Evolutionary conservation across 2,113 vertebrate genomes (phyloP), one percentile per base, ranked within the genome.

Genomic region (Lycocorax pyrrhopterus): DNA sequence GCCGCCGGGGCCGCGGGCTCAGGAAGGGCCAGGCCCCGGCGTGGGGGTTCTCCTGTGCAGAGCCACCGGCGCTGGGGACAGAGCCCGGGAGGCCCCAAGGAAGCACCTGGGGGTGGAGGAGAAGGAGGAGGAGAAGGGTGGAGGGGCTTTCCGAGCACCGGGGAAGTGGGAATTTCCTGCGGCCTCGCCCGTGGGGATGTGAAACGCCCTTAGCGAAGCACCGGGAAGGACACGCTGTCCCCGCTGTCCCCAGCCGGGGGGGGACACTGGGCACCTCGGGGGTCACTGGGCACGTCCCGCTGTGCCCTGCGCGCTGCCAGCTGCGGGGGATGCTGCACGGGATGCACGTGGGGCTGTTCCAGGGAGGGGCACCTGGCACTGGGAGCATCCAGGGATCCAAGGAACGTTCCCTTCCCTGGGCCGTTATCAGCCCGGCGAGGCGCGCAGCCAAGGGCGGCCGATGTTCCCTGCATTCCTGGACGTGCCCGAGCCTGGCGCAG

Each of bases 91-190:
- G 80, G 88, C 41, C 37, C 53, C 7, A 6, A 4, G 68, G 71
- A 64, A 58, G 51, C 33, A 1, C 39, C 77, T 52, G 89, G 0
- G 4, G 56, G 9, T 7, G 84, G 62, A 59, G 49, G 35, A 56
- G 55, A 10, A 79, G 67, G 33, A 79, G 41, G 35, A 64, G 43
- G 30, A 56, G 47, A 32, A 32, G 53, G 29, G 46, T 1, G 55
- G 20, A 26, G 67, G 62, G 30, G 17, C 60, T 89, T 68, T 60
- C 71, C 76, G 4, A 53, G 80, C 84, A 33, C 32, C 1, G 22
- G 27, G 27, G 37, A 84, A 90, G 75, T 39, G 92, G 81, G 80
- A 73, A 93, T 94, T 95, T 95, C 94, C 92, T 91, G 90, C 76
- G 64, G 53, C 47, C 81, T 73, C 73, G 32, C 33, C 62, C 5